Evolutionary conservation across 23 tunicate species (phyloP), one percentile per base, ranked within the genome.

Genomic region (Corella eumyota): DNA sequence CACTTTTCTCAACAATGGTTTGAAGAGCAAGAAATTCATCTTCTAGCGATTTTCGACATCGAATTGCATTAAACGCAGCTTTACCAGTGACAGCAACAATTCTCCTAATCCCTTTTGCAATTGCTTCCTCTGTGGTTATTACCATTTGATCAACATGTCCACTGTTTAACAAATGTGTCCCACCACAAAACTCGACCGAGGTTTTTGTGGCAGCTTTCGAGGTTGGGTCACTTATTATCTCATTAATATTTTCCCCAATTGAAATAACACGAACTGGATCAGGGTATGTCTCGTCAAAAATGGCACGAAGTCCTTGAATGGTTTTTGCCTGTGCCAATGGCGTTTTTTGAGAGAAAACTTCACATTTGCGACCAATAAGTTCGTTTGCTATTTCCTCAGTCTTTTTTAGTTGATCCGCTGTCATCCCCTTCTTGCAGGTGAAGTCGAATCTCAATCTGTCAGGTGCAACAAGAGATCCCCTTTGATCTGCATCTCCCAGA

Each of bases 141-240:
- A 83, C 60, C 3, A 92, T 35, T 34, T 56, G 67, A 11, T 61
- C 73, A 33, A 85, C 92, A 49, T 92, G 90, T 23, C 75, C 74
- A 58, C 67, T 78, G 19, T 75, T 76, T 30, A 67, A 68, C 31
- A 92, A 48, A 45, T 92, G 98, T 17, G 98, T 92, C 0, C 98
- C 98, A 36, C 98, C 98, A 67, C 98, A 92, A 59, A 92, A 82
- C 46, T 92, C 98, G 3, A 92, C 93, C 19, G 98, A 92, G 1
- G 88, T 92, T 31, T 70, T 64, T 21, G 20, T 17, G 15, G 75
- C 98, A 45, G 72, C 81, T n/a, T 64, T 65, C 3, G 85, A 76
- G 4, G 76, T 66, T 9, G 93, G 93, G 34, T 83, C 80, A 6
- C 52, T 55, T 0, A 92, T 51, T 48, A 92, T 36, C 0, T 45